Percentiles rank a stretch among this genome's conserved stretches.
phyloP scores from a whole-genome alignment of 2,888 invertebrate genomes.

The Trichopoda pennipes region DNA sequence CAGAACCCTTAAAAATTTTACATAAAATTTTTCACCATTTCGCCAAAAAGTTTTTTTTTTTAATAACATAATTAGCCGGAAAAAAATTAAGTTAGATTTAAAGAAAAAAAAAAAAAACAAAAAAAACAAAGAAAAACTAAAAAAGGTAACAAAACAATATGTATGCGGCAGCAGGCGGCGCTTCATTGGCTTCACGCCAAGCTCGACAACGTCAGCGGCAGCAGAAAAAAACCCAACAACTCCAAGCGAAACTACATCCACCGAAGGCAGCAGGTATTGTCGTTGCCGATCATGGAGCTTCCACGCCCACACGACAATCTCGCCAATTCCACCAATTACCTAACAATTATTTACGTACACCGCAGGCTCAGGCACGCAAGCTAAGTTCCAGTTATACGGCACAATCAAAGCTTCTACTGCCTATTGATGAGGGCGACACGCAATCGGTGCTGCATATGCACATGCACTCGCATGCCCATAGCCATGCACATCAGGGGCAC shows the following conservation, averaged over 20 bases:
- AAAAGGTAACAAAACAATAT: conserved; percentile 79
- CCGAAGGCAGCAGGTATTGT: conserved; percentile 77
- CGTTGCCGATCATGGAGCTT: conserved; percentile 75
- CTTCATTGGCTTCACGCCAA: conserved; percentile 91
- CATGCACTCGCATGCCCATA: conserved; percentile 73
- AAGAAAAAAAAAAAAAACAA: conserved; percentile 5
- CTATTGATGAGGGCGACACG: conserved; percentile 79
- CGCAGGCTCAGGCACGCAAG: conserved; percentile 79
- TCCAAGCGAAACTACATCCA: conserved; percentile 83
- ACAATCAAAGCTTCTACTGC: conserved; percentile 80
- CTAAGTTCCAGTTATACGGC: conserved; percentile 80
- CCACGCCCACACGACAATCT: conserved; percentile 79
- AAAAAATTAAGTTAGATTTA: conserved; percentile 49
- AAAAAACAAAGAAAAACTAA: background rate
- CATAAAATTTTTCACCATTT: conserved; percentile 26
- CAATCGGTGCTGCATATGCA: conserved; percentile 76
- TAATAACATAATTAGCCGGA: background rate
- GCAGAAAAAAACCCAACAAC: conserved; percentile 81
- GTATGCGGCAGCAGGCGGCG: conserved; percentile 95
- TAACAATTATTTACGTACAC: conserved; percentile 81
- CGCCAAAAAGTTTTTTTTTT: background rate
- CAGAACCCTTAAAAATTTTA: background rate
- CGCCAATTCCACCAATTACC: conserved; percentile 84
- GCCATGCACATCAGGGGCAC: conserved; percentile 68
- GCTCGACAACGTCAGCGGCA: conserved; percentile 85